Evolutionary conservation across 2,113 vertebrate genomes (phyloP), one percentile per base, ranked within the genome.

Genomic region (Ochotona princeps): DNA sequence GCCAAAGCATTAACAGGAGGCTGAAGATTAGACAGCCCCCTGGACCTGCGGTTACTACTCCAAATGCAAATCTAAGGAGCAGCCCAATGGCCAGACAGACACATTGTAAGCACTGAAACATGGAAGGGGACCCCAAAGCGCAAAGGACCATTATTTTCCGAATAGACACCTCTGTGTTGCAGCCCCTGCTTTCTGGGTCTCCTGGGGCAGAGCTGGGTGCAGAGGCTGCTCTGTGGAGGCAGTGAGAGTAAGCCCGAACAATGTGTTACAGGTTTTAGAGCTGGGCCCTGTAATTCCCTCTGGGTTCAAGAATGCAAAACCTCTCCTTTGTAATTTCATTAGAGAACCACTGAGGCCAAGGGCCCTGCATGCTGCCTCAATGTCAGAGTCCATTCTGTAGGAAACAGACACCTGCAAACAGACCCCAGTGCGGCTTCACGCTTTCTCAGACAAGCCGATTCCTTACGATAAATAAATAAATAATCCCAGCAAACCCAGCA

Each of bases 391-490:
- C 32, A 1, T 35, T 32, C 44, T 20, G 20, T 15, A 15, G 63
- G n/a, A 35, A 17, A 32, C 66, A 87, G 65, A 30, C 76, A 44
- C 67, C 76, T 80, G 54, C 61, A 10, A 32, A 38, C 23, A 30
- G 81, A 73, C 89, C 28, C 70, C 30, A 28, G 35, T 8, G 32
- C 93, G 60, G 69, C 57, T 1, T 1, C 63, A 91, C 73, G 49
- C 74, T 65, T 94, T 88, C 74, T 90, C 67, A 35, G 66, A 72
- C 94, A 92, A 67, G 38, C 17, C 23, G 94, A 76, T 92, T 93
- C 92, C 69, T 83, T 32, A 80, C 67, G 81, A 57, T 57, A 57
- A 32, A 5, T 51, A 51, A 20, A 13, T n/a, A 38, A 15, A 66
- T 65, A 60, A 14, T 8, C 9, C 32, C 12, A 66, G 47, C n/a